phyloP scores from a whole-genome alignment of 2,113 vertebrate species.

The Pelvicachromis taeniatus region DNA sequence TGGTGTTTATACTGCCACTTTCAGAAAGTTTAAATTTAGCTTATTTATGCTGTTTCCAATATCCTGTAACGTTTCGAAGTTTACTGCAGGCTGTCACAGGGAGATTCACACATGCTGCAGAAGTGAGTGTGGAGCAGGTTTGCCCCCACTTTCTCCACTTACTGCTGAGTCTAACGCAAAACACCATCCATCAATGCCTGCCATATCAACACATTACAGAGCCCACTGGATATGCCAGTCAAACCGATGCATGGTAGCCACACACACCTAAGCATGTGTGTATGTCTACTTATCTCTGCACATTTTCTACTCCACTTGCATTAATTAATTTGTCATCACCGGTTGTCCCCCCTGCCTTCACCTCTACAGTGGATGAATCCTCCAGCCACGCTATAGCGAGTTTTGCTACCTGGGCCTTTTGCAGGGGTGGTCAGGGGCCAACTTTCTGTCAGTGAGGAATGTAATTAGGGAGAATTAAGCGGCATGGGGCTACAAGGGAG shows the following conservation, averaged over 20 bases:
- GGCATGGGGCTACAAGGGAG: slow-evolving; percentile 79
- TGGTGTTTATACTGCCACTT: neutral
- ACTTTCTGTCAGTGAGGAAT: slow-evolving; percentile 90
- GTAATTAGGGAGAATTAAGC: slow-evolving; percentile 93
- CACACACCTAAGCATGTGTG: slow-evolving; percentile 1
- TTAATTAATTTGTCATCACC: slow-evolving; percentile 74
- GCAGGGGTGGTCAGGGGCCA: slow-evolving; percentile 75
- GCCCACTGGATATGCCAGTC: slow-evolving; percentile 32
- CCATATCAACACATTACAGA: slow-evolving; percentile 41
- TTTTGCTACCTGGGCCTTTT: slow-evolving; percentile 75
- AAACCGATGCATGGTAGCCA: slow-evolving; percentile 31
- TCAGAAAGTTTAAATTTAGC: neutral
- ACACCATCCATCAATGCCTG: slow-evolving; percentile 63
- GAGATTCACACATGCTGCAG: neutral
- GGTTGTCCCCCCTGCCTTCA: slow-evolving; percentile 34
- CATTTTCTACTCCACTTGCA: slow-evolving; percentile 38
- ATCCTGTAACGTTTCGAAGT: neutral
- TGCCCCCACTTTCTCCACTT: slow-evolving; percentile 31
- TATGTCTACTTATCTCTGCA: neutral
- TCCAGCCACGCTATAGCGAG: slow-evolving; percentile 31
- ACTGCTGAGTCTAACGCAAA: slow-evolving; percentile 47
- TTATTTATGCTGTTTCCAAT: neutral
- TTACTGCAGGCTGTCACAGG: neutral
- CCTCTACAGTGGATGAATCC: slow-evolving; percentile 47
- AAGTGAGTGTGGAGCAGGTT: slow-evolving; percentile 30